These are phyloP conservation scores for Metopia argyrocephala DNA, from an alignment of 2,888 invertebrate genomes.

Conservation along the genomic window DNA sequence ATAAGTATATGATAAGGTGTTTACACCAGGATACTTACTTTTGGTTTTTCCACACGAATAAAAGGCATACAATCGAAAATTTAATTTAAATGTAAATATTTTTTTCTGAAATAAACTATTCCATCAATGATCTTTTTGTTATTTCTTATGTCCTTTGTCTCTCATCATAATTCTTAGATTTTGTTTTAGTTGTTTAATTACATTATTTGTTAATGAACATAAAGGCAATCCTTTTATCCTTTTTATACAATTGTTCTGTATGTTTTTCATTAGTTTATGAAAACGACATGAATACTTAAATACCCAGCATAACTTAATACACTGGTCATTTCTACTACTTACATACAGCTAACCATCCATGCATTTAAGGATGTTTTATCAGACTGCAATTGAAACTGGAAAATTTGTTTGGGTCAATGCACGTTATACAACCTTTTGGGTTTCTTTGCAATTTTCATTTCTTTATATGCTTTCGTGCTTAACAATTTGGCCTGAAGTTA, in stretches of 20 bases:
- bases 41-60: no score
- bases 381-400: slow-evolving; percentile 39
- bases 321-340: not conserved
- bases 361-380: not conserved
- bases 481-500: slow-evolving; percentile 32
- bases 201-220: slow-evolving; percentile 33
- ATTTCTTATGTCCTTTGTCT: not conserved
- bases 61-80: no score
- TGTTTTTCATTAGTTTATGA: slow-evolving; percentile 35
- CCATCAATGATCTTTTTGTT: no score
- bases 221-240: not conserved
- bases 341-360: not conserved
- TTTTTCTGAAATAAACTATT: no score
- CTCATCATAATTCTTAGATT: not conserved
- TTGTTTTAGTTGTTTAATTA: slow-evolving; percentile 36
- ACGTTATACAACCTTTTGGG: not conserved
- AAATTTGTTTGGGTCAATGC: slow-evolving; percentile 40
- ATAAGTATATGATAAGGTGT: no score
- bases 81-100: no score
- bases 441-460: not conserved
- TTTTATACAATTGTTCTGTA: not conserved
- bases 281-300: slow-evolving; percentile 48
- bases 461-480: not conserved
- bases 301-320: not conserved
- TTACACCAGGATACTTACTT: no score